Evolutionary conservation across 2,113 vertebrate species (phyloP), one percentile per base, ranked within the genome.

Genomic region (Petaurus breviceps): DNA sequence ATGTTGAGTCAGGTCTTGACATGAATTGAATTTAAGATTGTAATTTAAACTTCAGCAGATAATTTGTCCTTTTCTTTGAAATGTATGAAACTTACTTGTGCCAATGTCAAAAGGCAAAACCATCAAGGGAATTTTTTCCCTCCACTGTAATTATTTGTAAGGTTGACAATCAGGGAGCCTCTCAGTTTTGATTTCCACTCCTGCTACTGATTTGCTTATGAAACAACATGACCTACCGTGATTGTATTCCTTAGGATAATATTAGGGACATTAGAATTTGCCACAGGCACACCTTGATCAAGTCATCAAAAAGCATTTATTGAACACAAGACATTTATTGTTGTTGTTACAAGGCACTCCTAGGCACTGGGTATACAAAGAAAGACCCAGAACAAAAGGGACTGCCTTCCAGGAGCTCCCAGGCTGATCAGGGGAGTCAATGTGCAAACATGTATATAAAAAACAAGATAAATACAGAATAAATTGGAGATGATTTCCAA

Each of bases 31-130:
- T 95, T 55, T 96, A 19, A 90, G 77, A 89, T 91, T 52, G 89
- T 77, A 92, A 91, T 84, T 93, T 57, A 95, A 94, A 26, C 51
- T 89, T 95, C 96, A 31, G 54, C 55, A 57, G 55, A 84, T 23
- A 77, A 37, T 93, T 28, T 31, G 55, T 93, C 90, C n/a, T 94
- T 9, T 9, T 92, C 19, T 94, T 54, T 91, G 55, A 93, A 53
- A 51, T 94, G 51, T 68, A 10, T 68, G 61, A 52, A 68, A 4
- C 43, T 68, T 89, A 49, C 5, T 91, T 95, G n/a, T 89, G 55
- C 31, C 91, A 91, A 28, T 57, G 26, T 57, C 8, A 57, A 57
- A 57, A 19, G 26, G 26, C 26, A 57, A 57, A 57, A 26, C 24
- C 25, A 57, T 19, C 7, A 57, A 57, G 25, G 55, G 26, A 28